Percentiles rank a stretch among this genome's conserved stretches.
Conservation (phyloP, 2,113 vertebrate genomes). For the Cavia aperea region DNA sequence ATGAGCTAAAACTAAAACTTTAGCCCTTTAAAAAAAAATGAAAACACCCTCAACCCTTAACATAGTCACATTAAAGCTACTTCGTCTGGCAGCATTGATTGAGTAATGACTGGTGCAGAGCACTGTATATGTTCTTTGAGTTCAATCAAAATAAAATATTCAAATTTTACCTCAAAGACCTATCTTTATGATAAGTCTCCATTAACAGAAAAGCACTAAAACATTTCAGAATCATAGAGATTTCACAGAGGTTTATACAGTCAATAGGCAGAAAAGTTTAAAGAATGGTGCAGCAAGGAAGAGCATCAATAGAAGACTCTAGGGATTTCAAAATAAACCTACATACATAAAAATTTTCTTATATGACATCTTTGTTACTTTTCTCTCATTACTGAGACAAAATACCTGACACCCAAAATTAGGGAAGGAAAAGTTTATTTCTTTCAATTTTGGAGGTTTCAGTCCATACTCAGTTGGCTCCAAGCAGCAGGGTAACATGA, state of each 20-base stretch:
- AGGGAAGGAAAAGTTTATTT: no score
- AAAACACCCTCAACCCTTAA: background rate
- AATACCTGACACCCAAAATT: no score
- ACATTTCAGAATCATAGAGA: background rate
- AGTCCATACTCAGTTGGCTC: no score
- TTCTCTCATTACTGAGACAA: no score
- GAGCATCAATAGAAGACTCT: background rate
- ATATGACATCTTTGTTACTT: no score
- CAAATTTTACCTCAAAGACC: background rate
- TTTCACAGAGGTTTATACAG: background rate
- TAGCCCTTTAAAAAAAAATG: background rate
- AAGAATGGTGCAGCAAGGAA: background rate
- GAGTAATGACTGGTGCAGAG: background rate
- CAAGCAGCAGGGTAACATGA: no score
- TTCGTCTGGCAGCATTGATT: background rate
- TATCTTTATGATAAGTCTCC: background rate
- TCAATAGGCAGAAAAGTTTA: background rate
- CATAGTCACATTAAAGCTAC: background rate
- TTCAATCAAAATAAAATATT: conserved; percentile 31
- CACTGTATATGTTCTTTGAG: background rate
- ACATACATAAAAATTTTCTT: background rate
- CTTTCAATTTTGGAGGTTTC: no score
- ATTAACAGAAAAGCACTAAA: conserved; percentile 8
- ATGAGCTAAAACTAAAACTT: background rate
- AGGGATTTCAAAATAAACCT: background rate